These are phyloP conservation scores for Halichoerus grypus DNA, from an alignment of 2,113 vertebrate species.

Conservation along the genomic window DNA sequence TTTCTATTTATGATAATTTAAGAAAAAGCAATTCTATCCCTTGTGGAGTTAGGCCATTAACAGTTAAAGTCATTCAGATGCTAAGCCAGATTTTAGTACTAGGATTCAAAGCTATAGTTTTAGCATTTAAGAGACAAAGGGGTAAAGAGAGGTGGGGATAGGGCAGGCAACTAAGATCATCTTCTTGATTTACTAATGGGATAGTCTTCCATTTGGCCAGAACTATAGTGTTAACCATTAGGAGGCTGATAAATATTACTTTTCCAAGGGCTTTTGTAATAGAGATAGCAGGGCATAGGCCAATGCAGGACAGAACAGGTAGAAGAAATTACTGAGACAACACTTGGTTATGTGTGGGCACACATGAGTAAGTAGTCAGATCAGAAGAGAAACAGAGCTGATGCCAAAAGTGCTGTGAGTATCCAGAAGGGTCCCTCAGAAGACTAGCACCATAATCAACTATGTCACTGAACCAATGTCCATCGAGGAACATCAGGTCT, in stretches of 20 bases:
- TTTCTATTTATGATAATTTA: constrained; percentile 19
- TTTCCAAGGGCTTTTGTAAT: neutral
- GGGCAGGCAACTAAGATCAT: neutral
- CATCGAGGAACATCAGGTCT: neutral
- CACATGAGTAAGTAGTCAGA: too few species aligned
- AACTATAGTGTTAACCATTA: neutral
- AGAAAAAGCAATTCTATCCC: neutral
- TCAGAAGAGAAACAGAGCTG: neutral
- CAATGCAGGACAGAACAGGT: rapidly evolving
- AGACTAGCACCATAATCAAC: neutral
- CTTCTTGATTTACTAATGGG: neutral
- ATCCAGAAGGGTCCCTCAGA: neutral
- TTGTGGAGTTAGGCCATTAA: neutral
- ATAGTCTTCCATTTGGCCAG: neutral
- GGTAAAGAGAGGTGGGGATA: neutral
- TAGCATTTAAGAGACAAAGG: neutral
- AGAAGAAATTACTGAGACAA: neutral
- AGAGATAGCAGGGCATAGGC: neutral
- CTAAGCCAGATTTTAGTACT: neutral
- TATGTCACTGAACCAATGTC: too few species aligned
- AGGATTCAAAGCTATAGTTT: neutral
- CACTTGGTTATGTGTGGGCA: neutral
- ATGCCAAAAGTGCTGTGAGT: neutral
- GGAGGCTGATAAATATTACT: neutral
- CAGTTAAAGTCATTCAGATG: neutral